These are phyloP conservation scores for Prionace glauca DNA, from an alignment of 2,797 vertebrate species.

Conservation along the genomic window DNA sequence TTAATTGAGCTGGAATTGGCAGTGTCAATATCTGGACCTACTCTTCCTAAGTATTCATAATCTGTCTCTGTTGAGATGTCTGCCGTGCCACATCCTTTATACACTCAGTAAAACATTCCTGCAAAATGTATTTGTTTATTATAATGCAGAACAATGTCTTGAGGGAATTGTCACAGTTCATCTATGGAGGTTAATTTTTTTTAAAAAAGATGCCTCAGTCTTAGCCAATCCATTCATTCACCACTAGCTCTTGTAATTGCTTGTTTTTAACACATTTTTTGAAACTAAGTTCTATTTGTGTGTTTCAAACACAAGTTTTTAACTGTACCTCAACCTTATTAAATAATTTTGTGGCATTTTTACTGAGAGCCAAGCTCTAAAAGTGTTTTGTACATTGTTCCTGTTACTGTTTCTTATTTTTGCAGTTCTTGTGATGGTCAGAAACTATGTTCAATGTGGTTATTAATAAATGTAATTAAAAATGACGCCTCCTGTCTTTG, in stretches of 20 bases:
- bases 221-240: not conserved
- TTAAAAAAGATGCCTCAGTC: not conserved
- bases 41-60: not conserved
- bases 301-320: not conserved
- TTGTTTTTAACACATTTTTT: not conserved
- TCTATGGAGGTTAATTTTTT: not conserved
- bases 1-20: not conserved
- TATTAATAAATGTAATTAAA: slow-evolving; percentile 33
- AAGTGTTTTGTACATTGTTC: slow-evolving; percentile 23
- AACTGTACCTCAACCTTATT: not conserved
- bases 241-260: not conserved
- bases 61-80: not conserved
- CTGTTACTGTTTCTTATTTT: slow-evolving; percentile 18
- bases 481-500: not conserved
- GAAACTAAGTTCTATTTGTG: not conserved
- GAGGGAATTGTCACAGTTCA: slow-evolving; percentile 1
- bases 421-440: not conserved
- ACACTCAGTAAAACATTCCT: not conserved
- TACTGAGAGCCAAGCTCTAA: slow-evolving; percentile 9
- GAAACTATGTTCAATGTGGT: slow-evolving; percentile 6
- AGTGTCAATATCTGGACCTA: not conserved
- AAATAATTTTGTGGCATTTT: not conserved
- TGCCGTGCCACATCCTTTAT: not conserved
- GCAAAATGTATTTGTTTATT: not conserved
- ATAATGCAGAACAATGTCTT: not conserved